Conservation (phyloP, 2,888 invertebrate species). For the Cotesia congregata region DNA sequence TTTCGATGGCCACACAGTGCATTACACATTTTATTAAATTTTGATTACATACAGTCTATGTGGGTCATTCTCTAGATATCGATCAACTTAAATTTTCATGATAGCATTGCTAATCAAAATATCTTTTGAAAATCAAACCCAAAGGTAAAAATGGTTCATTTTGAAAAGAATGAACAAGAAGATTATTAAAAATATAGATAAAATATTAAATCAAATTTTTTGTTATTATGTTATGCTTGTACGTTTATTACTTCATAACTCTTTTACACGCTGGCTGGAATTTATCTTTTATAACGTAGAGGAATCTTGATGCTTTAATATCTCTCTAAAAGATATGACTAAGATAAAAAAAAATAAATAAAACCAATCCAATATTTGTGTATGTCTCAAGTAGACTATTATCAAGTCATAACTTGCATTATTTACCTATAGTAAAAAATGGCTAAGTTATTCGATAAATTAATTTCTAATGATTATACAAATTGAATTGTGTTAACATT, state of each 20-base stretch:
- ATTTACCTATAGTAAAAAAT: background rate
- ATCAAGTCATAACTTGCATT: background rate
- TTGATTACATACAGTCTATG: background rate
- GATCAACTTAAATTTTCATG: too few relatives aligned
- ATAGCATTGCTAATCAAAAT: too few relatives aligned
- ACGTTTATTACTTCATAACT: background rate
- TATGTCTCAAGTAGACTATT: background rate
- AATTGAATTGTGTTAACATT: too few relatives aligned
- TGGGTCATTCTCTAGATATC: too few relatives aligned
- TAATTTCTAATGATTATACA: too few relatives aligned
- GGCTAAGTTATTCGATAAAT: too few relatives aligned
- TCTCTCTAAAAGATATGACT: background rate
- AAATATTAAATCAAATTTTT: background rate
- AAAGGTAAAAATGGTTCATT: too few relatives aligned
- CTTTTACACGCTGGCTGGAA: background rate
- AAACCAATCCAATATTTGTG: background rate
- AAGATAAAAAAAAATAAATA: background rate
- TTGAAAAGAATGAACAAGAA: too few relatives aligned
- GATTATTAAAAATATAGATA: background rate
- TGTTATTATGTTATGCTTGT: background rate
- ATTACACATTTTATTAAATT: background rate
- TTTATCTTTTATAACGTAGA: background rate
- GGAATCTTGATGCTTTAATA: background rate
- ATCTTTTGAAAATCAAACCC: too few relatives aligned
- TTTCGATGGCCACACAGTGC: constrained; percentile 1